Evolutionary conservation across 2,888 invertebrate genomes (phyloP).

Genomic region (Zygogramma bicolorata): DNA sequence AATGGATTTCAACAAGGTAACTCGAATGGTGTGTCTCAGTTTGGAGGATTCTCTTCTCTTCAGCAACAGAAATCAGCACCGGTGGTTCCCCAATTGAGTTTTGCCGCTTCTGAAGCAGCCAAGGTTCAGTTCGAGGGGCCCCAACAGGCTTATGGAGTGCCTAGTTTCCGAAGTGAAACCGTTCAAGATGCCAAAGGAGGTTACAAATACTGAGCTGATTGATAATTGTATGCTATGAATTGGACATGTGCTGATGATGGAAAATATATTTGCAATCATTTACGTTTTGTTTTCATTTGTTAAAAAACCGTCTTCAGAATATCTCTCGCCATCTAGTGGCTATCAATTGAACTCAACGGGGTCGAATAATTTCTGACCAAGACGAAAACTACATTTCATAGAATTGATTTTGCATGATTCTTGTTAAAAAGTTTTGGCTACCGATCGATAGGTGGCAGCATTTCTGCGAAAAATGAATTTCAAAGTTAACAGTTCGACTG

Average conservation of each 20-base stretch:
- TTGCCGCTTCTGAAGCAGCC: neutral
- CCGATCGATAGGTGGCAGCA: too few relatives aligned
- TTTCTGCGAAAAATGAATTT: too few relatives aligned
- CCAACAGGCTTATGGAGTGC: constrained; percentile 4
- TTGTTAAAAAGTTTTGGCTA: too few relatives aligned
- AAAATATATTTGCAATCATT: neutral
- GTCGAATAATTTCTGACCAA: too few relatives aligned
- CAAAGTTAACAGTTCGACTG: too few relatives aligned
- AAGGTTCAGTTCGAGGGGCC: neutral
- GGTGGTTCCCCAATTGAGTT: neutral
- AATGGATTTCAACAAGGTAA: neutral
- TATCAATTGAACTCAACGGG: too few relatives aligned
- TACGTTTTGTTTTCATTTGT: too few relatives aligned
- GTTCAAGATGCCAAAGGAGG: constrained; percentile 25
- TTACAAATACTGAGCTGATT: constrained; percentile 23
- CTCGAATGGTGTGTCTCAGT: neutral
- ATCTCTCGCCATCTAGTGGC: too few relatives aligned
- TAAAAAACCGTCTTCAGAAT: too few relatives aligned
- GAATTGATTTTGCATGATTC: too few relatives aligned
- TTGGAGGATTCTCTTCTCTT: neutral
- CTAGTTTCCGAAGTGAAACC: constrained; percentile 18
- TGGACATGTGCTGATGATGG: neutral
- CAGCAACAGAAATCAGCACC: neutral
- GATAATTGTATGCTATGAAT: neutral
- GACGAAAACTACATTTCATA: too few relatives aligned